Conservation (phyloP, 1,140 invertebrate species). For the Drosophila teissieri region DNA sequence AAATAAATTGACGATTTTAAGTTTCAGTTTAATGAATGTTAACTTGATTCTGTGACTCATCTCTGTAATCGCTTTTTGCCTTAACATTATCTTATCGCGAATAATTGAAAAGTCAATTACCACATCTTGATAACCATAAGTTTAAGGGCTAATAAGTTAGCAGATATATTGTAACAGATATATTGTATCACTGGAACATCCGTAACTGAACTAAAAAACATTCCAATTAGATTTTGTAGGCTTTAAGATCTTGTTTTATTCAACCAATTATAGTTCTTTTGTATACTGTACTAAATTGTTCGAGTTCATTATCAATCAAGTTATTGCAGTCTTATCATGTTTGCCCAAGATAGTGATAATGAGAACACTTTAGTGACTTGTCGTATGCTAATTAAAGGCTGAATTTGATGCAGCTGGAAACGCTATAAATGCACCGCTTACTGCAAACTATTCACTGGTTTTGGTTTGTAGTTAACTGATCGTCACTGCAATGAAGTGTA, state of each 20-base stretch:
- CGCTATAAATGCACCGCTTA: conserved; percentile 53
- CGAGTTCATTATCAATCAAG: not conserved
- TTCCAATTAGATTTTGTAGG: not conserved
- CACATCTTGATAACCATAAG: not conserved
- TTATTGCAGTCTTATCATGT: conserved; percentile 7
- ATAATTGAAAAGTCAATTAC: not conserved
- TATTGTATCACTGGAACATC: not conserved
- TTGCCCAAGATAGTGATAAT: conserved; percentile 28
- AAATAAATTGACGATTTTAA: no score
- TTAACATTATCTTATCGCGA: not conserved
- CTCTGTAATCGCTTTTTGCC: not conserved
- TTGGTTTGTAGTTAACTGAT: conserved; percentile 1
- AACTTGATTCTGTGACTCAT: not conserved
- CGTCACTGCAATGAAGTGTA: conserved; percentile 56
- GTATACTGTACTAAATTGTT: not conserved
- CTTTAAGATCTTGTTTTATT: not conserved
- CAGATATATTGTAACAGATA: conserved; percentile 1
- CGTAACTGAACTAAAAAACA: not conserved
- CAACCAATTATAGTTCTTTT: not conserved
- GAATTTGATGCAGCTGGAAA: conserved; percentile 28
- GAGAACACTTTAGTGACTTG: conserved; percentile 29
- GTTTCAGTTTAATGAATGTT: no score
- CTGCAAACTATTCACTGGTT: conserved; percentile 10
- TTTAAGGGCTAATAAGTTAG: not conserved
- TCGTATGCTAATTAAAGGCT: conserved; percentile 59